Evolutionary conservation across 2,113 vertebrate genomes (phyloP).

Genomic region (Chaetodon trifascialis): DNA sequence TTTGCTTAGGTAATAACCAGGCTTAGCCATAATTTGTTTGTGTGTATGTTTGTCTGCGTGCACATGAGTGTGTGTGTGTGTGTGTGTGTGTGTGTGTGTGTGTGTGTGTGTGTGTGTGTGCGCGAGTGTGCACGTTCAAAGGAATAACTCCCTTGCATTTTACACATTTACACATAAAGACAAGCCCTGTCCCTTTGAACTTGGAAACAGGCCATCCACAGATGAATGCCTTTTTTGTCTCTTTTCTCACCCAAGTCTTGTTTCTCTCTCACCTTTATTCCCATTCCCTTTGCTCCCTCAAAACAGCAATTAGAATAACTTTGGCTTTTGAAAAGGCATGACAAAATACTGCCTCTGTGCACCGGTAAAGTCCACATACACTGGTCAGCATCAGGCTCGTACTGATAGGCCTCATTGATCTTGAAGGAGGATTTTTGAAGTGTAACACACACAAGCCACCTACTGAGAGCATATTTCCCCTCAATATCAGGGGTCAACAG

Average conservation of each 20-base stretch:
- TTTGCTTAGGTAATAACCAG: slow-evolving; percentile 78
- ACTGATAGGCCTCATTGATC: slow-evolving; percentile 50
- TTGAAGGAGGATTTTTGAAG: slow-evolving; percentile 13
- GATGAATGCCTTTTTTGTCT: slow-evolving; percentile 36
- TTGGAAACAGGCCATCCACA: slow-evolving; percentile 31
- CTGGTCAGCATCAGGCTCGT: slow-evolving; percentile 22
- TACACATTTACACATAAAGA: slow-evolving; percentile 48
- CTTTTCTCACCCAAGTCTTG: not conserved
- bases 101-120: slow-evolving; percentile 23
- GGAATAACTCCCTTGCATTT: slow-evolving; percentile 41
- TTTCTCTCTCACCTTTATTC: not conserved
- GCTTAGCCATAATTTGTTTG: slow-evolving; percentile 72
- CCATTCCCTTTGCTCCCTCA: not conserved
- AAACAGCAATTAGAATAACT: slow-evolving; percentile 23
- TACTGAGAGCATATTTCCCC: slow-evolving; percentile 48
- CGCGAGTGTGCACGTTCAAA: slow-evolving; percentile 47
- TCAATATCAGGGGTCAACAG: slow-evolving; percentile 46
- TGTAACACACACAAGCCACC: slow-evolving; percentile 32
- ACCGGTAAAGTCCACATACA: slow-evolving; percentile 25
- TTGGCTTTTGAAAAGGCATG: slow-evolving; percentile 4
- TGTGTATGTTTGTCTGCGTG: slow-evolving; percentile 49
- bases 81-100: too few species aligned
- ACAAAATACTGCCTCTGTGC: slow-evolving; percentile 29
- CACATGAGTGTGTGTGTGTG: not conserved
- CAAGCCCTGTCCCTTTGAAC: slow-evolving; percentile 47